Percentiles rank a stretch among this genome's conserved stretches.
Conservation (phyloP, 2,888 invertebrate species). For the Hypsopygia costalis region DNA sequence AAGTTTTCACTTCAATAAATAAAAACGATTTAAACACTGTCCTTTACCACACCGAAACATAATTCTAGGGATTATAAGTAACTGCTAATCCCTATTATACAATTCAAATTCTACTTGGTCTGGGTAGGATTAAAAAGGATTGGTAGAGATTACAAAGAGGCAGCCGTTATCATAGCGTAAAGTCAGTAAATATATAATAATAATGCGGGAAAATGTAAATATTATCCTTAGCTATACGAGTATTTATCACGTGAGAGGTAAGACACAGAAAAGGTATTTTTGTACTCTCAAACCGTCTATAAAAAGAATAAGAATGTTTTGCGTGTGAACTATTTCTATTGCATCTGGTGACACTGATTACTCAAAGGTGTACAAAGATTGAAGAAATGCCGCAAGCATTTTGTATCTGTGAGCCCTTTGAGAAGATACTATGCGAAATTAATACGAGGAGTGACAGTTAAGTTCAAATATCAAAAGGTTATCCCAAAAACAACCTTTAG, state of each 20-base stretch:
- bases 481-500: too few species aligned
- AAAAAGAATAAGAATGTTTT: not conserved
- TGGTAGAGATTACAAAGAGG: constrained; percentile 31
- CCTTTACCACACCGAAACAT: constrained; percentile 13
- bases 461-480: too few species aligned
- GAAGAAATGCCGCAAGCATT: not conserved
- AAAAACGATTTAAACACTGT: not conserved
- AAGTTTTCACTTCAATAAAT: too few species aligned
- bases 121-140: constrained; percentile 41
- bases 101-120: constrained; percentile 31
- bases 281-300: too few species aligned
- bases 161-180: constrained; percentile 34
- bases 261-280: too few species aligned
- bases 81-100: constrained; percentile 30
- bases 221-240: constrained; percentile 14
- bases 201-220: constrained; percentile 13
- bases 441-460: too few species aligned
- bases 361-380: not conserved
- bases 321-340: not conserved
- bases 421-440: too few species aligned
- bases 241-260: constrained; percentile 21
- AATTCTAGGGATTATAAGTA: constrained; percentile 19
- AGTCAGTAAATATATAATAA: constrained; percentile 26
- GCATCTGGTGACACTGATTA: not conserved
- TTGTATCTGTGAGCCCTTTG: not conserved